phyloP scores from a whole-genome alignment of 2,113 vertebrate genomes.

The Cynocephalus volans region DNA sequence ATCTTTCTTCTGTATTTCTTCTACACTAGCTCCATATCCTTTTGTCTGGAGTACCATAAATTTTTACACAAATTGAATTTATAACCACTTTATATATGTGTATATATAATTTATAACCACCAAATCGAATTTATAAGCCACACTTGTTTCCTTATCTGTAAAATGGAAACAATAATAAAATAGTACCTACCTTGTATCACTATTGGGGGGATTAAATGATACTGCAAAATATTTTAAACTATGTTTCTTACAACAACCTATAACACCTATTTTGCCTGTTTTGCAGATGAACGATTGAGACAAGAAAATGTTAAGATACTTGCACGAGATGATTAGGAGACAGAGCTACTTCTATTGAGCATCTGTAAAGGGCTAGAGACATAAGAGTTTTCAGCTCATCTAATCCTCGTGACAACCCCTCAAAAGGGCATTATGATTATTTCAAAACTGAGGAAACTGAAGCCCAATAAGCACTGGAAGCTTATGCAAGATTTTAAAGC shows the following conservation, averaged over 20 bases:
- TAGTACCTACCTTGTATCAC: neutral
- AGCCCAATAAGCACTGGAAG: neutral
- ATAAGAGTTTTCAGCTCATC: neutral
- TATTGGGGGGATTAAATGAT: neutral
- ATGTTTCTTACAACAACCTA: neutral
- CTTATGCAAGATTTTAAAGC: neutral
- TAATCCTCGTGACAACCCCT: neutral
- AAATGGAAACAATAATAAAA: neutral
- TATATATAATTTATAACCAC: neutral
- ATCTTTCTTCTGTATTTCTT: neutral
- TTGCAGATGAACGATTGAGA: neutral
- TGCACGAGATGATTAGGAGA: neutral
- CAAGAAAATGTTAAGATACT: neutral
- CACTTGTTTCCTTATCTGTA: neutral
- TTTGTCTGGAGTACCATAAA: neutral
- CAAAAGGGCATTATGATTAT: neutral
- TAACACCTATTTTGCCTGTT: neutral
- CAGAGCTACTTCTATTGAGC: no score
- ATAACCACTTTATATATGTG: neutral
- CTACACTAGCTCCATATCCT: neutral
- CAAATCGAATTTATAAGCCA: neutral
- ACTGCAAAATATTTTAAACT: neutral
- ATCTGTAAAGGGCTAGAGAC: neutral
- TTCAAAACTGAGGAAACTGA: constrained; percentile 19
- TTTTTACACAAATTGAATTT: constrained; percentile 1